Conservation (phyloP, 2,797 vertebrate genomes). For the Fistularia tabacaria region DNA sequence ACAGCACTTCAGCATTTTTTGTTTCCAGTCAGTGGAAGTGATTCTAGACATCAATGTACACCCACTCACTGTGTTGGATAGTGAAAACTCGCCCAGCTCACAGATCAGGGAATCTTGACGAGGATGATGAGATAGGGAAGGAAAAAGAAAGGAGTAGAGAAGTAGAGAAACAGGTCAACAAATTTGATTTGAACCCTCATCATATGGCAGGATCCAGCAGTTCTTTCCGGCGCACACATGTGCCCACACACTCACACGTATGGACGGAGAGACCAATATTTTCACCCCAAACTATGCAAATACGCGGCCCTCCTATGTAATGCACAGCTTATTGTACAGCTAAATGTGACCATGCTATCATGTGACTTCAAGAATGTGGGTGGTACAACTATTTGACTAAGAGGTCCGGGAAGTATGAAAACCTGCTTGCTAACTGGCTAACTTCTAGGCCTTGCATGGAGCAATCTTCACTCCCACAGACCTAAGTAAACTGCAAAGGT, state of each 20-base stretch:
- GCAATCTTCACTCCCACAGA: conserved; percentile 30
- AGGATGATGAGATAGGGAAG: conserved; percentile 12
- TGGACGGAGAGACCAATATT: conserved; percentile 10
- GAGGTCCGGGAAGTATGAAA: conserved; percentile 31
- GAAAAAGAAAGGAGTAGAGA: conserved; percentile 32
- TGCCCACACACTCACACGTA: conserved; percentile 3
- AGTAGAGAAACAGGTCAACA: conserved; percentile 31
- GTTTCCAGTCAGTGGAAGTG: conserved; percentile 56
- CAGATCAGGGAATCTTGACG: conserved; percentile 31
- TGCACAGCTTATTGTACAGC: conserved; percentile 15
- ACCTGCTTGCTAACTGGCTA: conserved; percentile 26
- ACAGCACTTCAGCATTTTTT: conserved; percentile 44
- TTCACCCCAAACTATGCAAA: conserved; percentile 14
- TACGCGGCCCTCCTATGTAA: conserved; percentile 14
- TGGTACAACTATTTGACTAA: conserved; percentile 31
- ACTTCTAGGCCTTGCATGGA: conserved; percentile 11
- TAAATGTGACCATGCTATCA: conserved; percentile 36
- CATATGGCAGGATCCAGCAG: conserved; percentile 50
- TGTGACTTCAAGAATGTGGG: conserved; percentile 62
- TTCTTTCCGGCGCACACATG: neutral
- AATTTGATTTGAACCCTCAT: conserved; percentile 59
- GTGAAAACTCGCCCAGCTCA: conserved; percentile 31
- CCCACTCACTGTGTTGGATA: conserved; percentile 24
- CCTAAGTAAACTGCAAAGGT: conserved; percentile 61
- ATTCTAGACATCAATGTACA: conserved; percentile 39